phyloP scores from a whole-genome alignment of 2,113 vertebrate genomes.

The Petrocephalus zakoni region DNA sequence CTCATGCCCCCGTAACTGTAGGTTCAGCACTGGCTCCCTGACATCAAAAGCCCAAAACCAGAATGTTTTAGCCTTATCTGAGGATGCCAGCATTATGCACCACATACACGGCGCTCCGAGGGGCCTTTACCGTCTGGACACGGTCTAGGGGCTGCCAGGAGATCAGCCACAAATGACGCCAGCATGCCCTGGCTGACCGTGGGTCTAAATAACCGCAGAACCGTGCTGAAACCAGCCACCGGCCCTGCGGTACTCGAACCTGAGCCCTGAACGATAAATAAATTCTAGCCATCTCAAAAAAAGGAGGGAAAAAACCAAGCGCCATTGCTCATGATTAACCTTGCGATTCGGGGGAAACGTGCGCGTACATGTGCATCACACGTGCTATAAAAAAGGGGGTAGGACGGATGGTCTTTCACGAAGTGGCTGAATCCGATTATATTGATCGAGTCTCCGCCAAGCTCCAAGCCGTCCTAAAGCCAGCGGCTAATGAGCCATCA shows the following conservation, averaged over 20 bases:
- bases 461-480: not conserved
- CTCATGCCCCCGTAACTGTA: not conserved
- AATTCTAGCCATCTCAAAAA: not conserved
- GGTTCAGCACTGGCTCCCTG: not conserved
- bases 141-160: not conserved
- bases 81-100: not conserved
- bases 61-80: constrained; percentile 4
- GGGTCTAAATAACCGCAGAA: not conserved
- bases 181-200: not conserved
- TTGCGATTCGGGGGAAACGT: not conserved
- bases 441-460: not conserved
- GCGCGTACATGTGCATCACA: not conserved
- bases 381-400: not conserved
- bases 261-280: not conserved
- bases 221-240: not conserved
- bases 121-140: not conserved
- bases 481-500: not conserved
- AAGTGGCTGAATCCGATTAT: not conserved
- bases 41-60: constrained; percentile 12
- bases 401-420: not conserved
- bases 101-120: not conserved
- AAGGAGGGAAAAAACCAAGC: not conserved
- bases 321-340: not conserved
- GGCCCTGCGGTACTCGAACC: not conserved
- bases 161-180: not conserved